Evolutionary conservation across 2,113 vertebrate species (phyloP).

Genomic region (Acrocephalus kingi): DNA sequence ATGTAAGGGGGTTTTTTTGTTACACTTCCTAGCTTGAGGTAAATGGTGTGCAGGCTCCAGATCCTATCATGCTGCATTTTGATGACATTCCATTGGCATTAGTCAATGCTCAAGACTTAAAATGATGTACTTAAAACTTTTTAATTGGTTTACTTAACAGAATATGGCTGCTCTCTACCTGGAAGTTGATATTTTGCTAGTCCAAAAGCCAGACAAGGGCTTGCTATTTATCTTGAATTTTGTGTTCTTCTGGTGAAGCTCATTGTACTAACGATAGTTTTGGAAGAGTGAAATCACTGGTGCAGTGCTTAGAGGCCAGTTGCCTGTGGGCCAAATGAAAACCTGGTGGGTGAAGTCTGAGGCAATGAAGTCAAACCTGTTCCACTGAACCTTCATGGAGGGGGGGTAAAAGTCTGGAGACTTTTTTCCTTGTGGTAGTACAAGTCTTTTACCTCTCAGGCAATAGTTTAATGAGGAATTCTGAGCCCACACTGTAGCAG

Average conservation of each 20-base stretch:
- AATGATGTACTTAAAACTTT: not conserved
- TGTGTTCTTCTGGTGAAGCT: not conserved
- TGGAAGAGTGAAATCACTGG: not conserved
- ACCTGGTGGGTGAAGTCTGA: not conserved
- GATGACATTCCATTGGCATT: not conserved
- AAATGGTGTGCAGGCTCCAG: not conserved
- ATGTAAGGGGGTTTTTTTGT: not conserved
- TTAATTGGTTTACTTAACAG: not conserved
- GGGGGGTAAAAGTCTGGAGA: not conserved
- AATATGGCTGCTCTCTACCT: not conserved
- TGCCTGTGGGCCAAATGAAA: not conserved
- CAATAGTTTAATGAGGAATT: not conserved
- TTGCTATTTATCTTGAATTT: not conserved
- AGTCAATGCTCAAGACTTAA: not conserved
- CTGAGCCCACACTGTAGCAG: not conserved
- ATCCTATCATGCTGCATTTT: not conserved
- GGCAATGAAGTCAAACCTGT: slow-evolving; percentile 49
- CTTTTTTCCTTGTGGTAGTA: not conserved
- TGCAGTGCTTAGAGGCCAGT: not conserved
- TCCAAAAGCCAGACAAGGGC: not conserved
- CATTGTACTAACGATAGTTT: not conserved
- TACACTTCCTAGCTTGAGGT: not conserved
- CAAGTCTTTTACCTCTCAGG: not conserved
- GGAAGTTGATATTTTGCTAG: not conserved
- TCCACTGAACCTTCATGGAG: not conserved